These are phyloP conservation scores for Danionella dracula DNA, from an alignment of 2,797 vertebrate genomes.

Conservation along the genomic window DNA sequence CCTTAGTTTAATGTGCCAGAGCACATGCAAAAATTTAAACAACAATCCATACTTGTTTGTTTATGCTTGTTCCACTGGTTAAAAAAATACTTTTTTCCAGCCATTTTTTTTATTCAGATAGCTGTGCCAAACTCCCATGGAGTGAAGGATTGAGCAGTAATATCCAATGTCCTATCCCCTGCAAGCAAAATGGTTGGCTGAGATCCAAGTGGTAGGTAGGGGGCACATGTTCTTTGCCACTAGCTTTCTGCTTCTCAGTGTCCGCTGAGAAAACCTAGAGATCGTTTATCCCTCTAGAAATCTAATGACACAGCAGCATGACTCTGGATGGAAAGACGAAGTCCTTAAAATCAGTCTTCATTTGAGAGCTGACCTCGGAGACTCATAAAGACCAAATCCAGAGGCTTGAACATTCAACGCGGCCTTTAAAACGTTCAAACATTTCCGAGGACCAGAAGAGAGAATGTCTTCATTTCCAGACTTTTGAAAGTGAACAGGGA, in stretches of 20 bases:
- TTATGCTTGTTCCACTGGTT: no score
- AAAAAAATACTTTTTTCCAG: no score
- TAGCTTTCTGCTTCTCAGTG: slow-evolving; percentile 21
- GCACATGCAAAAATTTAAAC: no score
- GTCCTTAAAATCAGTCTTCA: slow-evolving; percentile 24
- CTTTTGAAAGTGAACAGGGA: not conserved
- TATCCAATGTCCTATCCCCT: slow-evolving; percentile 24
- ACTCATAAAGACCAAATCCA: slow-evolving; percentile 25
- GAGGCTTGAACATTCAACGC: slow-evolving; percentile 1
- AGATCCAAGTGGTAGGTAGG: slow-evolving; percentile 22
- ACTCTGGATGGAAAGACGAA: slow-evolving; percentile 39
- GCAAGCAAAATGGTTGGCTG: slow-evolving; percentile 48
- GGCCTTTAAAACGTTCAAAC: slow-evolving; percentile 5
- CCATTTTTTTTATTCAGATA: not conserved
- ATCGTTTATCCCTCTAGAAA: slow-evolving; percentile 55
- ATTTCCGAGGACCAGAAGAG: not conserved
- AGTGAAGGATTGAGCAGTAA: slow-evolving; percentile 19
- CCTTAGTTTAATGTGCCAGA: no score
- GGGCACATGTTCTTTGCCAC: slow-evolving; percentile 1
- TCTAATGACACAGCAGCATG: slow-evolving; percentile 51
- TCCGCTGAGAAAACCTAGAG: slow-evolving; percentile 49
- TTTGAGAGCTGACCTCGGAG: slow-evolving; percentile 10
- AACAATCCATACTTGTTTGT: no score
- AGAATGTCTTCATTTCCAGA: slow-evolving; percentile 1
- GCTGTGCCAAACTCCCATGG: not conserved